Evolutionary conservation across 1,140 invertebrate species (phyloP), one percentile per base, ranked within the genome.

Genomic region (Cherax quadricarinatus): DNA sequence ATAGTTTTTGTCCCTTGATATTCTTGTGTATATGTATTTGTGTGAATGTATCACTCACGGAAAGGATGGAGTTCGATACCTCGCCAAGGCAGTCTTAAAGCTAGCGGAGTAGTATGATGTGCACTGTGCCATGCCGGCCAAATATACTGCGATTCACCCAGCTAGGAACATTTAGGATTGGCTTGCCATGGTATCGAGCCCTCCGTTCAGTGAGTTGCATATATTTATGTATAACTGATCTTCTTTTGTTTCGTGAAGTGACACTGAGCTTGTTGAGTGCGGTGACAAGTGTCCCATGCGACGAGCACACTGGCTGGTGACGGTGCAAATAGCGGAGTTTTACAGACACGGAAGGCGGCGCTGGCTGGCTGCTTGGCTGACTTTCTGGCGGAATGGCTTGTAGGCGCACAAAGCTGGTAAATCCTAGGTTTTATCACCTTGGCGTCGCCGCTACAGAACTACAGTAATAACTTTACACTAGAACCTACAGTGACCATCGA

Each of bases 401-500:
- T 91, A 91, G 90, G 90, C 90, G 85, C 78, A 91, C 84, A 87
- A 91, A 91, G 90, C 90, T 91, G 82, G 84, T 86, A 91, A 73
- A 86, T 87, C 80, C 90, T 91, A 91, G 89, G 30, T 79, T 79
- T n/a, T 86, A n/a, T 91, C 90, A 91, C 90, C 78, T 86, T 91
- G 90, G 90, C 90, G 84, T 91, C 90, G 84, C 90, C 78, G 70
- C 89, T 87, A 91, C 90, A 51, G 84, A 86, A 91, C 90, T 91
- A 87, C 75, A 70, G 57, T 80, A 85, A 70, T 85, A 73, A 85
- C 62, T 75, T 91, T 91, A 86, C 62, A 87, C 90, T 91, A 91
- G 57, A 86, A 80, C 60, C 90, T 91, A 91, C 73, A 80, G 73
- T 81, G 90, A 87, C 90, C 90, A 70, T 87, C 84, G 90, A 84